Percentiles rank a stretch among this genome's conserved stretches.
phyloP scores from a whole-genome alignment of 2,113 vertebrate species.

The Gadus chalcogrammus region DNA sequence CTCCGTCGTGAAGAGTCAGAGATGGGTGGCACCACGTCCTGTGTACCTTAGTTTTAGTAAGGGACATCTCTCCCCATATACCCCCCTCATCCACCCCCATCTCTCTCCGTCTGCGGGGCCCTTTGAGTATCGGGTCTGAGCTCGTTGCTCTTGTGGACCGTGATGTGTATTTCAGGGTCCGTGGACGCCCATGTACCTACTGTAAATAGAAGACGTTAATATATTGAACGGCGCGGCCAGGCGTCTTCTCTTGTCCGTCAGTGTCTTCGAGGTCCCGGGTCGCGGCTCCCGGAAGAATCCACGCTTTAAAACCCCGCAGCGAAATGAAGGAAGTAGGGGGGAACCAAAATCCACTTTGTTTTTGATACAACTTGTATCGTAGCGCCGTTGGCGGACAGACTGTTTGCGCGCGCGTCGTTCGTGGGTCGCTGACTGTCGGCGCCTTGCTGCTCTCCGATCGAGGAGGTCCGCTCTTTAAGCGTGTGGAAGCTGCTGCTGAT shows the following conservation, averaged over 20 bases:
- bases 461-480: constrained; percentile 86
- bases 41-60: constrained; percentile 94
- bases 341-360: constrained; percentile 80
- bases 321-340: too few relatives aligned
- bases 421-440: constrained; percentile 48
- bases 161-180: constrained; percentile 2
- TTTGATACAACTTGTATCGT: constrained; percentile 99
- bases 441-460: constrained; percentile 53
- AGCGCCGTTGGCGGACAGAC: constrained; percentile 79
- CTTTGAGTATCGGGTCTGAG: constrained; percentile 42
- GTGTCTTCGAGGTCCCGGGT: not conserved
- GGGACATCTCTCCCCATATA: constrained; percentile 85
- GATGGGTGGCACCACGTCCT: constrained; percentile 70
- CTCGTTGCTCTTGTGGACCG: constrained; percentile 58
- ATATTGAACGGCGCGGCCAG: constrained; percentile 1
- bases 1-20: constrained; percentile 80
- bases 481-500: constrained; percentile 43
- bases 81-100: constrained; percentile 30
- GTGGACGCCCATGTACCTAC: constrained; percentile 15
- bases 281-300: constrained; percentile 76
- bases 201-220: constrained; percentile 66
- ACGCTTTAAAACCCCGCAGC: constrained; percentile 68
- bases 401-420: constrained; percentile 50
- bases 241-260: constrained; percentile 35
- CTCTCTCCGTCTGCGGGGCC: constrained; percentile 11